Evolutionary conservation across 2,113 vertebrate species (phyloP).

Genomic region (Rhegmatorhina hoffmannsi): DNA sequence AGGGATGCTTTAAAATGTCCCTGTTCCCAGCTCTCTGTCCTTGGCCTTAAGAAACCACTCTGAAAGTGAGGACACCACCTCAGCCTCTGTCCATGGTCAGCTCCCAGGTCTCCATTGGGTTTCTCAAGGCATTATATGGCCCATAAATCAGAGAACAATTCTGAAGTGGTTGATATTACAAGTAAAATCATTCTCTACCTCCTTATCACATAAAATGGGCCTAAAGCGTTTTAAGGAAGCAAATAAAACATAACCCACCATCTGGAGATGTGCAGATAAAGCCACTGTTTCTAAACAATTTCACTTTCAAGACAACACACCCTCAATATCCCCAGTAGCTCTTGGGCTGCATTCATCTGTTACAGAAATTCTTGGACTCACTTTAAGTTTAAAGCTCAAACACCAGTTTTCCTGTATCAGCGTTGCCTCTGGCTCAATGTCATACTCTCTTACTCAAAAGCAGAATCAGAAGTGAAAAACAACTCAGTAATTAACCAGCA

Average conservation of each 20-base stretch:
- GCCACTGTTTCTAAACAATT: background rate
- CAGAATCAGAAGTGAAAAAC: conserved; percentile 42
- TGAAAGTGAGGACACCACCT: background rate
- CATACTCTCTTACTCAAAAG: conserved; percentile 24
- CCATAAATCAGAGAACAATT: background rate
- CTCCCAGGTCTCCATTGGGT: background rate
- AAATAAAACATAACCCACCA: background rate
- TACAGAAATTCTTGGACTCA: background rate
- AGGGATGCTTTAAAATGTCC: background rate
- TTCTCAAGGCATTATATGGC: background rate
- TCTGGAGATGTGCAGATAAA: background rate
- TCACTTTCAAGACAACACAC: background rate
- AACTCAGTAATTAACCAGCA: conserved; percentile 59
- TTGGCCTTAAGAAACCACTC: background rate
- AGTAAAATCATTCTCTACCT: background rate
- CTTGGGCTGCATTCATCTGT: background rate
- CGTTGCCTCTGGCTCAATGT: conserved; percentile 42
- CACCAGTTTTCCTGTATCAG: background rate
- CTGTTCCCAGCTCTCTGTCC: background rate
- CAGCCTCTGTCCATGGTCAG: background rate
- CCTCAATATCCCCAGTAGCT: background rate
- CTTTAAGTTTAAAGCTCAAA: background rate
- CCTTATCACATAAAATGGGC: background rate
- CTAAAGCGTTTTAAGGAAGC: background rate
- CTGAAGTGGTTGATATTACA: background rate